Conservation (phyloP, 2,113 vertebrate genomes). For the Geococcyx californianus region DNA sequence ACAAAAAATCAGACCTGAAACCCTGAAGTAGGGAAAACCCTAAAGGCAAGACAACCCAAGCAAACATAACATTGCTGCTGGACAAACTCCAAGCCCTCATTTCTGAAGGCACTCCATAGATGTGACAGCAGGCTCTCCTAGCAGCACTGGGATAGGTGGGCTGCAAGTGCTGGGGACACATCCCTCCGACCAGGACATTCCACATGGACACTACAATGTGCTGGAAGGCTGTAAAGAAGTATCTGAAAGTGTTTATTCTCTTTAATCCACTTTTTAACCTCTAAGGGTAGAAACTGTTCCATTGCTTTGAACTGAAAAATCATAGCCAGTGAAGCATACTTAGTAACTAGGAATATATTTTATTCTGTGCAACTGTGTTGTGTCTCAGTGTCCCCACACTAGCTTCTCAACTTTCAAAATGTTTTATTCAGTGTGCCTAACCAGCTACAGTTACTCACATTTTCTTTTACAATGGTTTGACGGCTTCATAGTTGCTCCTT, state of each 20-base stretch:
- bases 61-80: background rate
- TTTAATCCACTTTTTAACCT: background rate
- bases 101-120: background rate
- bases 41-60: background rate
- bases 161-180: background rate
- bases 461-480: constrained; percentile 13
- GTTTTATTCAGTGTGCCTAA: constrained; percentile 19
- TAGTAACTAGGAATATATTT: background rate
- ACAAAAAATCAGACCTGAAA: background rate
- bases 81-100: background rate
- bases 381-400: background rate
- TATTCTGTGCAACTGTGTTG: background rate
- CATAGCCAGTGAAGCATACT: background rate
- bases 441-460: constrained; percentile 17
- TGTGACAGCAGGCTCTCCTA: background rate
- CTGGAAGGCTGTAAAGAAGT: background rate
- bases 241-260: background rate
- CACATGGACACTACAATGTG: background rate
- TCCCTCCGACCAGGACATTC: background rate
- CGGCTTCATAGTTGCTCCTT: constrained; percentile 18
- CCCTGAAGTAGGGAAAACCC: background rate
- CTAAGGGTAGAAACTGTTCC: background rate
- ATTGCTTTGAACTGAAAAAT: background rate
- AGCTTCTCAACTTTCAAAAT: constrained; percentile 23
- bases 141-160: background rate